Base-by-base conservation (phyloP, 2,113 vertebrate species). In the Hirundichthys speculiger region DNA sequence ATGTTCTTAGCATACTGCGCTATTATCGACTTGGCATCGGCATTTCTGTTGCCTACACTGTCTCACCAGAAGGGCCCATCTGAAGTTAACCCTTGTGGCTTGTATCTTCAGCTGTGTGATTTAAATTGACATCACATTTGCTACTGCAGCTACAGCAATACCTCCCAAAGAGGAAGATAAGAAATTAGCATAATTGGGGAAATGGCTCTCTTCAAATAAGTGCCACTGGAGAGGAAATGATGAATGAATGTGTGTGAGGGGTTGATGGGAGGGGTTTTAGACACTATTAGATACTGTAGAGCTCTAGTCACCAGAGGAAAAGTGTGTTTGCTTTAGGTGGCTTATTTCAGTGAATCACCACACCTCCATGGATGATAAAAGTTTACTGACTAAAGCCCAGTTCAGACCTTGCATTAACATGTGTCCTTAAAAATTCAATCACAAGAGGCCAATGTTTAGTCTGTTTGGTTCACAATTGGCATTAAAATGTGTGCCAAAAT, bases 181-280 rank as follows among this genome's bases (percentile, higher is more conserved):
- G 56, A 77, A 56, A 86, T 89, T 79, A 84, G 58, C 86, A 90
- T 90, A 83, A 88, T 60, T 83, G 59, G 75, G 55, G 65, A 79
- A 85, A 80, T 84, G 79, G 75, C 70, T 85, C 50, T 72, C 58
- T 56, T 75, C n/a, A 52, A 70, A 83, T 77, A 82, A 80, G 74
- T 68, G 79, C 62, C 70, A 64, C 49, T 57, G 68, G 70, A 68
- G 79, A 77, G 75, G 61, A 75, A 74, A 62, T 72, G 65, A 86
- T 80, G 63, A 75, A 79, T 73, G 73, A 80, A 22, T 68, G 64
- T 47, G 51, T 67, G 14, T 27, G 27, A 14, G 12, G 24, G 16
- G 5, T 42, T 30, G 40, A 68, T 57, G 58, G 60, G 78, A 49
- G 47, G 13, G n/a, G n/a, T n/a, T n/a, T n/a, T n/a, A n/a, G n/a